phyloP scores from a whole-genome alignment of 2,797 vertebrate species.

The Hippoglossus hippoglossus region DNA sequence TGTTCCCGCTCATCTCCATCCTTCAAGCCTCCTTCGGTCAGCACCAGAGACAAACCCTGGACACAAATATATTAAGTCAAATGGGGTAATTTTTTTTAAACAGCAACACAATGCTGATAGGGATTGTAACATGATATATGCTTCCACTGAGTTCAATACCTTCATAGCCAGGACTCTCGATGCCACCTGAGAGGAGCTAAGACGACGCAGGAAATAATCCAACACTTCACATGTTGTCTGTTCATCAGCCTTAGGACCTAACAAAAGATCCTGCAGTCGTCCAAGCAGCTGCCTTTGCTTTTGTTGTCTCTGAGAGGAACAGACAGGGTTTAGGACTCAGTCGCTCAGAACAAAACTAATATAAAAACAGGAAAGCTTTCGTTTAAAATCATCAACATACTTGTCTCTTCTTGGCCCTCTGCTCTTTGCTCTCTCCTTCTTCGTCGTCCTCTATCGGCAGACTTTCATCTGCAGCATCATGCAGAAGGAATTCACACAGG shows the following conservation, averaged over 20 bases:
- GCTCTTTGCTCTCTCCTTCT: slow-evolving; percentile 96
- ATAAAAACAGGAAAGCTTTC: no score
- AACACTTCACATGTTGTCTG: slow-evolving; percentile 98
- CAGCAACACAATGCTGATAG: neutral
- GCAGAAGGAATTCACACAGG: slow-evolving; percentile 97
- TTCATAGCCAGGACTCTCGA: slow-evolving; percentile 97
- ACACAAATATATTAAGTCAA: neutral
- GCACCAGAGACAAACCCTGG: slow-evolving; percentile 95
- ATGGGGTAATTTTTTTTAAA: rapidly evolving
- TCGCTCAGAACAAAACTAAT: neutral
- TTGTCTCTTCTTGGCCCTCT: slow-evolving; percentile 94
- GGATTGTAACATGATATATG: no score
- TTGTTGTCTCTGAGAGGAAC: slow-evolving; percentile 89
- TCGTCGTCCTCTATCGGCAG: slow-evolving; percentile 92
- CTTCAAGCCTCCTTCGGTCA: slow-evolving; percentile 90
- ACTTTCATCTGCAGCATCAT: slow-evolving; percentile 92
- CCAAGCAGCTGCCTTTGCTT: slow-evolving; percentile 96
- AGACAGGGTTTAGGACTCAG: neutral
- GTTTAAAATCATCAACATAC: slow-evolving; percentile 53
- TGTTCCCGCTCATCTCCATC: slow-evolving; percentile 95
- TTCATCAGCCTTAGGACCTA: slow-evolving; percentile 95
- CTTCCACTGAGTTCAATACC: slow-evolving; percentile 73
- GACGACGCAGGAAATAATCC: slow-evolving; percentile 96
- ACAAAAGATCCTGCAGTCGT: slow-evolving; percentile 94
- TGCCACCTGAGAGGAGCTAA: slow-evolving; percentile 97